phyloP scores from a whole-genome alignment of 2,888 invertebrate genomes.

The Vannuccia rotundouncinata region DNA sequence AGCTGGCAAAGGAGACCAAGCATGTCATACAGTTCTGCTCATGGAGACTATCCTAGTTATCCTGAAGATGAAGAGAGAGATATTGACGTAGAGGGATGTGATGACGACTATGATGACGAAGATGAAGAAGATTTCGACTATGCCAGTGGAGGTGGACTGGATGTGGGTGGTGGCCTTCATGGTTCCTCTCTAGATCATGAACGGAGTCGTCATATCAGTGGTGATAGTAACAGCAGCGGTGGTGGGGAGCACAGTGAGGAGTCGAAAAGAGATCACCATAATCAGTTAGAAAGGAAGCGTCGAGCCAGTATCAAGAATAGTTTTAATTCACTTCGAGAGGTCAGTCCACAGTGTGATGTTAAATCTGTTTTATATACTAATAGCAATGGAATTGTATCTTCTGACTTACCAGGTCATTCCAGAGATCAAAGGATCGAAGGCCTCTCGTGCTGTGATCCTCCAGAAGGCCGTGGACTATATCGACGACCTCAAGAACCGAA shows the following conservation, averaged over 20 bases:
- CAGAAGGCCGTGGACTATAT: conserved; percentile 38
- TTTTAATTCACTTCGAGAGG: conserved; percentile 31
- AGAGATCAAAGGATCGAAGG: conserved; percentile 37
- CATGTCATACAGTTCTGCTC: conserved; percentile 10
- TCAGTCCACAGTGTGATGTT: background rate
- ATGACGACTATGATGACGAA: conserved; percentile 31
- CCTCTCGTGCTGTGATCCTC: conserved; percentile 38
- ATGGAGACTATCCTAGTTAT: background rate
- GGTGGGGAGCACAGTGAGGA: conserved; percentile 29
- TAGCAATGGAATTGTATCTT: background rate
- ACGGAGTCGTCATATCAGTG: background rate
- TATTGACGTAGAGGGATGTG: conserved; percentile 21
- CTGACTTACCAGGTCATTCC: conserved; percentile 32
- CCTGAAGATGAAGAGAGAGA: background rate
- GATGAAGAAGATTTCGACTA: conserved; percentile 29
- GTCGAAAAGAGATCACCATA: conserved; percentile 35
- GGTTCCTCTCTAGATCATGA: background rate
- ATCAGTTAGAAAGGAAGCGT: conserved; percentile 37
- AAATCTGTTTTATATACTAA: background rate
- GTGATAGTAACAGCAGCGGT: background rate
- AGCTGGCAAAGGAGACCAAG: no score
- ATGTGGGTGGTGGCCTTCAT: background rate
- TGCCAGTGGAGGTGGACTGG: background rate
- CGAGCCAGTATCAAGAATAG: conserved; percentile 38
- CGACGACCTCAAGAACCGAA: conserved; percentile 28